Evolutionary conservation across 2,113 vertebrate species (phyloP), one percentile per base, ranked within the genome.

Genomic region (Camelus dromedarius): DNA sequence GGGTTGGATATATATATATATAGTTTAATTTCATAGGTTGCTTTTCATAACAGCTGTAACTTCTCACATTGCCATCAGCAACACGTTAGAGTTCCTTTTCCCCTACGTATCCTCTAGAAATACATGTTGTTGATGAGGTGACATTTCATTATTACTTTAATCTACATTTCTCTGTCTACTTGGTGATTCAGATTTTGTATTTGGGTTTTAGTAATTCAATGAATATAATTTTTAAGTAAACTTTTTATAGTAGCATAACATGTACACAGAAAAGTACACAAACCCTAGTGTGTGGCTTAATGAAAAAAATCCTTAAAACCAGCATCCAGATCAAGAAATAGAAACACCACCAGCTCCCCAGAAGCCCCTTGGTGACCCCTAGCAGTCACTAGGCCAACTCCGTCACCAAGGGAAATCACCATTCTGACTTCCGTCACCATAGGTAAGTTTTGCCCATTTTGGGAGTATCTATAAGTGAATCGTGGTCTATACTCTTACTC

Each of bases 101-200:
- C 52, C 92, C 60, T 42, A 48, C 32, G 8, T 13, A 20, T 52
- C 75, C 81, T 96, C 80, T 26, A 90, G 85, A 52, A 86, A 87
- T 79, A 85, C 28, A 56, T 14, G 38, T 46, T 92, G 15, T 81
- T 92, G 48, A 52, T 86, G 48, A 67, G 87, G 28, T 19, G 75
- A 73, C 54, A 50, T 91, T 62, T 96, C 50, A 69, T 87, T 66
- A 86, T 95, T 91, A 70, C 60, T 82, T 95, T 89, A 77, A 83
- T 79, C 60, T 93, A 30, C 20, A 54, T 87, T 90, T 95, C 64
- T 76, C 42, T 84, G 26, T 82, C 79, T 73, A 89, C 19, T 15
- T 60, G 19, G 69, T 79, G 69, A 94, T 83, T 90, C 87, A 87
- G 30, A 82, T 81, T 76, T 86, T 93, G 13, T 83, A 72, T 64